Base-by-base conservation (phyloP, 2,888 invertebrate species). In the Anoplius nigerrimus region DNA sequence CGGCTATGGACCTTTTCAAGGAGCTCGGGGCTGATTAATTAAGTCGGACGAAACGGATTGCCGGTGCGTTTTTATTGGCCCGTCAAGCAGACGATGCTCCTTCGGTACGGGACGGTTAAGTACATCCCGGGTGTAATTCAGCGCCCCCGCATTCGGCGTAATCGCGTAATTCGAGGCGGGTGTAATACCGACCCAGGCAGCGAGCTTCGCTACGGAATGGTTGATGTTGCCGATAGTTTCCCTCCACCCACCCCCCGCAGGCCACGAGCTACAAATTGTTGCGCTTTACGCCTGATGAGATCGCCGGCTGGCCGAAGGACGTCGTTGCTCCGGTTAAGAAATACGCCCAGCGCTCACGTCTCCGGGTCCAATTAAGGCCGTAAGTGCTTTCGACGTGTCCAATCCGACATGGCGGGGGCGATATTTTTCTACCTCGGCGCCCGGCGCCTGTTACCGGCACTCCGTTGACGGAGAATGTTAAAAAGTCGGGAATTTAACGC, bases 281-380 rank as follows among this genome's bases (percentile, higher is more conserved):
- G 61, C n/a, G 66, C 61, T 71, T 76, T 69, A 70, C 61, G 59
- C 53, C 53, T 61, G 68, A 75, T 63, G 57, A 68, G 65, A 69
- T 65, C 59, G 63, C 62, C 6, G 59, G 66, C 59, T 72, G 70
- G 62, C 66, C 64, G 56, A 43, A 21, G 46, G 54, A 56, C 61
- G 56, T 75, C 70, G 69, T 68, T 74, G 66, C 34, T n/a, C 64
- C 16, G 56, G 67, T 57, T 56, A 56, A 70, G 68, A 64, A 67
- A 70, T 64, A 62, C 62, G 24, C 21, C 66, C 45, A 18, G 42
- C 22, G 24, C 51, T 59, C 48, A 56, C 46, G 43, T 57, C 68
- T 68, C 60, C 43, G 62, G 66, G 72, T 76, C 72, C 70, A 77
- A 77, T 77, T 75, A 77, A 75, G 72, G 4, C 27, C 64, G 57